A percentile compares a stretch with the other conserved stretches of the same genome.
These are phyloP conservation scores for Burhinus oedicnemus DNA, from an alignment of 2,113 vertebrate genomes.

Conservation along the genomic window DNA sequence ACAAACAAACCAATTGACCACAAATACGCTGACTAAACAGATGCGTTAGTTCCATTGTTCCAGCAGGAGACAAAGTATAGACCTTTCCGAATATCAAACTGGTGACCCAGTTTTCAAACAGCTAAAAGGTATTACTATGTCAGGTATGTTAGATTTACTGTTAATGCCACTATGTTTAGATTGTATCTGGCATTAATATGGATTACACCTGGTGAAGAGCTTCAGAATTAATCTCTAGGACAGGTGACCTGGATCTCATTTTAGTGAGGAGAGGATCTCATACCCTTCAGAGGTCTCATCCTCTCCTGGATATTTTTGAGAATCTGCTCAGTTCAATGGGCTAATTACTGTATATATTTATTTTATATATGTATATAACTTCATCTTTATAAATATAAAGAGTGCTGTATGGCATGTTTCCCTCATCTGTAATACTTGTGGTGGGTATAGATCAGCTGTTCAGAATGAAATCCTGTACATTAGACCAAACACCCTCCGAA, in stretches of 20 bases:
- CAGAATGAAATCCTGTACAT: not conserved
- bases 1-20: not conserved
- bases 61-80: not conserved
- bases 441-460: not conserved
- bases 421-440: not conserved
- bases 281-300: not conserved
- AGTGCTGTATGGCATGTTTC: not conserved
- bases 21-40: not conserved
- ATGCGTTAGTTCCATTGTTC: not conserved
- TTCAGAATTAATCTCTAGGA: conserved; percentile 35
- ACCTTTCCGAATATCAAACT: not conserved
- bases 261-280: not conserved
- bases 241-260: conserved; percentile 4
- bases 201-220: conserved; percentile 28
- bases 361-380: not conserved
- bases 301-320: not conserved
- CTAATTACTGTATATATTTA: not conserved
- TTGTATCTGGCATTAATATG: conserved; percentile 21
- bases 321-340: not conserved
- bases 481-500: not conserved
- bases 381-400: not conserved
- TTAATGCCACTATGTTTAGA: conserved; percentile 14
- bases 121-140: not conserved
- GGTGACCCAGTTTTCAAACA: conserved; percentile 33
- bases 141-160: conserved; percentile 55